These are phyloP conservation scores for Phrynocephalus guinanensis DNA, from an alignment of 2,797 vertebrate species.

Conservation along the genomic window DNA sequence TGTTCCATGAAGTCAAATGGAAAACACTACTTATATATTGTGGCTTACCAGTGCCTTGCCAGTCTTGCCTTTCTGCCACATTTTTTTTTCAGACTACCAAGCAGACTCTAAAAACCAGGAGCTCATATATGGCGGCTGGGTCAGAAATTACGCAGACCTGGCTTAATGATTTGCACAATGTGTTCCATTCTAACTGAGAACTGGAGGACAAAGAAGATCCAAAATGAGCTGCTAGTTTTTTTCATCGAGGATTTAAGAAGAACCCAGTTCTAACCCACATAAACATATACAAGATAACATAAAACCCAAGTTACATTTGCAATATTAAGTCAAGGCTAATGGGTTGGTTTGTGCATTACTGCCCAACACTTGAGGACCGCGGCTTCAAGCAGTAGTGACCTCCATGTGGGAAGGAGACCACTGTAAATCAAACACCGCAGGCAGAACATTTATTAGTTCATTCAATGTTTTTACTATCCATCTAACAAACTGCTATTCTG, in stretches of 20 bases:
- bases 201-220: too few species aligned
- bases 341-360: neutral
- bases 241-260: neutral
- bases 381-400: neutral
- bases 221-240: neutral
- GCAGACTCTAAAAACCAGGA: neutral
- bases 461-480: too few species aligned
- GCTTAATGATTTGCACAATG: neutral
- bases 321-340: neutral
- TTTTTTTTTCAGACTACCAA: neutral
- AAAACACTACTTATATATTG: neutral
- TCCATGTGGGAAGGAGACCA: neutral
- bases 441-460: neutral
- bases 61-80: neutral
- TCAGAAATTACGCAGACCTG: neutral
- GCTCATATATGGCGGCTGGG: neutral
- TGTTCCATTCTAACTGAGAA: too few species aligned
- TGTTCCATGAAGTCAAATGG: neutral
- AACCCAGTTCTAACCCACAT: too few species aligned
- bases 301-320: neutral
- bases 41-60: neutral
- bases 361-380: neutral
- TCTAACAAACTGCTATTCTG: too few species aligned
- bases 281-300: neutral
- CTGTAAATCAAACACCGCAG: neutral